Evolutionary conservation across 2,888 invertebrate genomes (phyloP), one percentile per base, ranked within the genome.

Genomic region (Ophonus ardosiacus): DNA sequence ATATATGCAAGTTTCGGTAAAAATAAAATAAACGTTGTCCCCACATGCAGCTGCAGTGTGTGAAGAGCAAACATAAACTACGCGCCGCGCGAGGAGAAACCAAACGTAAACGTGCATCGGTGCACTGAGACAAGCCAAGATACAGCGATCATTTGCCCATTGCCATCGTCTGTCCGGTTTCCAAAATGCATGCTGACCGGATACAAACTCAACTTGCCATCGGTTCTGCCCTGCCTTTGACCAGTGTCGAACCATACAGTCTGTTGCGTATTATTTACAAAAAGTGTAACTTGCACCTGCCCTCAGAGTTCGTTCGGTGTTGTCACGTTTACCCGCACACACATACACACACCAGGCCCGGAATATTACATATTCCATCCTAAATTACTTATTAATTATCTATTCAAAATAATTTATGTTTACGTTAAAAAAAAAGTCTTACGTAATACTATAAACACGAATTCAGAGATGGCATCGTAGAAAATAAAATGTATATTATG

Each of bases 181-280:
- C 43, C 7, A 74, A 74, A 43, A 18, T 17, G 17, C 71, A 10
- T 74, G 18, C 40, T 74, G 43, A 18, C 71, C 71, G 71, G 71
- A 74, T 43, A 74, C 38, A 38, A 68, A 38, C 13, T 65, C 71
- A 43, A 71, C 40, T 71, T 71, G 43, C 71, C 71, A 74, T 43
- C 71, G 71, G 78, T 57, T 24, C 57, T 78, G 15, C 56, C 57
- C 57, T 78, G 15, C 56, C 57, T 57, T 78, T 57, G 78, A 78
- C 78, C 78, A 57, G 61, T 80, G 59, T 59, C 57, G 43, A 78
- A 78, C 78, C 31, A 59, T 78, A 80, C 79, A 80, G 61, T 80
- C 80, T 80, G 80, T 80, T 80, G 61, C 80, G 80, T 80, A 80
- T 78, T 78, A 78, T 80, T 80, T 80, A 80, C 80, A 80, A 80